Evolutionary conservation across 2,113 vertebrate genomes (phyloP), one percentile per base, ranked within the genome.

Genomic region (Diadophis punctatus): DNA sequence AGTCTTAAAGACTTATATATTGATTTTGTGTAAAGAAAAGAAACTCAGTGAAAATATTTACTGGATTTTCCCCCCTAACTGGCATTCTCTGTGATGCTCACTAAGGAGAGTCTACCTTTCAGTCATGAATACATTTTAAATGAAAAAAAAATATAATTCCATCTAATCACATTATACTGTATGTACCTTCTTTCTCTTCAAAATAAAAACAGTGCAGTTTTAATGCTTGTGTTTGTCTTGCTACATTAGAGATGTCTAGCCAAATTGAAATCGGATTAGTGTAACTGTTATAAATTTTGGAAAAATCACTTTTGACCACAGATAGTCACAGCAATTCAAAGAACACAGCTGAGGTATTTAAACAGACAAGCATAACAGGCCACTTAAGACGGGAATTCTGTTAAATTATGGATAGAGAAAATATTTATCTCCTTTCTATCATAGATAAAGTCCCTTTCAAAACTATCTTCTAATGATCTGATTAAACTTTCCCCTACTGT

Each of bases 261-360:
- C 90, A 88, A 87, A 80, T 96, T 96, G 95, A 97, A 97, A 97
- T 96, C 94, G 60, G 91, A 96, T 97, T 96, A 96, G 93, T 95
- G 68, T 97, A 96, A 95, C 93, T 95, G 92, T 94, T 97, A 95
- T 95, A 95, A 96, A 94, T 95, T 96, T 94, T 60, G 92, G 90
- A 94, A 94, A 97, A 96, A 93, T 93, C 88, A 90, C 87, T 94
- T 95, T 92, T 90, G 93, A 95, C 86, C 16, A 0, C 53, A 96
- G 90, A 93, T 90, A 93, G 92, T 95, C 91, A 56, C 68, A 92
- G 60, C 94, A 95, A 93, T 18, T 93, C 93, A 91, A 51, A 90
- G 89, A 84, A 39, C 58, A 84, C 53, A 93, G 25, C 46, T 89
- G 43, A 93, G 43, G 60, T 91, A 93, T 91, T 93, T 92, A 80